Evolutionary conservation across 2,888 invertebrate species (phyloP), one percentile per base, ranked within the genome.

Genomic region (Glyphotaelius pellucidus): DNA sequence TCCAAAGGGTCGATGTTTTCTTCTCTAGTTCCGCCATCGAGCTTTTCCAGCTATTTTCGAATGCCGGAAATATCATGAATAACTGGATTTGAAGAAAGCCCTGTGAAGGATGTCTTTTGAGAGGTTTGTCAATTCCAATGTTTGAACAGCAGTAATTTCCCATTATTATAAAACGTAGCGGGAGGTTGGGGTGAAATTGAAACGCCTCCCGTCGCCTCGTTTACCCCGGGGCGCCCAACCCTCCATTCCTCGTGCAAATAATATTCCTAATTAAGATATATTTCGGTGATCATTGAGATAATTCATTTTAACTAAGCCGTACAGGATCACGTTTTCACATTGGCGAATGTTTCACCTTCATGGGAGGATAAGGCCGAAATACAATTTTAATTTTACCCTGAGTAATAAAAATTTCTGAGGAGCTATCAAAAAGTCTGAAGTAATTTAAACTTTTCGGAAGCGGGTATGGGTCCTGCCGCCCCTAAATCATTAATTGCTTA

Each of bases 201-300:
- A 81, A 32, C 32, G 32, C 32, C 31, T 15, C 30, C 81, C 81
- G 32, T 32, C 81, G 19, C 32, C 32, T 81, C 32, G 81, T 81
- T 81, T 81, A 32, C 81, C 31, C 81, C 32, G 31, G 81, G 81
- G 31, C 32, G 31, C 25, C 31, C 31, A 14, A 32, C 4, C 30
- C 32, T 81, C 81, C 32, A 31, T 9, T n/a, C 67, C 67, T 9
- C 25, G 81, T 14, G 31, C 81, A 81, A 81, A 81, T 32, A 81
- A 81, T 81, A 81, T 32, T 30, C 32, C 81, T 81, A 81, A 81
- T 81, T 81, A 31, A 81, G 31, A 81, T 81, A 32, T 81, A 81
- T 31, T 81, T 81, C 81, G 32, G 32, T 81, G 81, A 32, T 81
- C 32, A 81, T 32, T 81, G 32, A 14, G 81, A 81, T 32, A 81